These are phyloP conservation scores for Pyrrhia umbra DNA, from an alignment of 2,888 invertebrate genomes.

Conservation along the genomic window DNA sequence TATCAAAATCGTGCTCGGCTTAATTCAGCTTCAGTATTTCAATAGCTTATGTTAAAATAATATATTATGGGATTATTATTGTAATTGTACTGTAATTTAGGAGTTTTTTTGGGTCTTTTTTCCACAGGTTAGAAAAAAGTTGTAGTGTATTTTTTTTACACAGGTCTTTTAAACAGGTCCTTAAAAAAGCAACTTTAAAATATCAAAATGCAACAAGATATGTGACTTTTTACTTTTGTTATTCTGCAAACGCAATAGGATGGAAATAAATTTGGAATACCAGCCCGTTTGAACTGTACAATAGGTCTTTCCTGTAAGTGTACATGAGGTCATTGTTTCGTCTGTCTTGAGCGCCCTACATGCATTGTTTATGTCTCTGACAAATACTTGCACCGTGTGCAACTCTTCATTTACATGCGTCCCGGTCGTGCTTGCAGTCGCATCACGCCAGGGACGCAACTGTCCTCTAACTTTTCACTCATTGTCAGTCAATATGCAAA, in stretches of 20 bases:
- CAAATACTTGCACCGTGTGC: slow-evolving; percentile 69
- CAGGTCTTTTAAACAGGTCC: too few species aligned
- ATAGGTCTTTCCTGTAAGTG: slow-evolving; percentile 55
- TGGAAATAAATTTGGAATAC: slow-evolving; percentile 37
- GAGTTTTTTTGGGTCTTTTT: too few species aligned
- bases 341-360: slow-evolving; percentile 62
- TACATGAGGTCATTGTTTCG: slow-evolving; percentile 69
- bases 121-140: too few species aligned
- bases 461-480: slow-evolving; percentile 80
- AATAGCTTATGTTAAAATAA: too few species aligned
- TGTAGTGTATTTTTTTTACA: too few species aligned
- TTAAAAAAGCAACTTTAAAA: too few species aligned
- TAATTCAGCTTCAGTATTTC: too few species aligned
- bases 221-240: not conserved
- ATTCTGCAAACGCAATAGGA: slow-evolving; percentile 7
- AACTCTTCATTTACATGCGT: slow-evolving; percentile 81
- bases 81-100: too few species aligned
- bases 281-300: slow-evolving; percentile 32
- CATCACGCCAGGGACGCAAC: slow-evolving; percentile 72
- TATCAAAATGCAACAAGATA: too few species aligned
- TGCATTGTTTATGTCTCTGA: slow-evolving; percentile 68
- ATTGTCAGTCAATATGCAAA: slow-evolving; percentile 83
- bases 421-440: slow-evolving; percentile 69
- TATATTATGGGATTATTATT: too few species aligned
- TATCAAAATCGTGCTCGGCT: too few species aligned